Evolutionary conservation across 2,113 vertebrate species (phyloP), one percentile per base, ranked within the genome.

Genomic region (Petroica traversi): DNA sequence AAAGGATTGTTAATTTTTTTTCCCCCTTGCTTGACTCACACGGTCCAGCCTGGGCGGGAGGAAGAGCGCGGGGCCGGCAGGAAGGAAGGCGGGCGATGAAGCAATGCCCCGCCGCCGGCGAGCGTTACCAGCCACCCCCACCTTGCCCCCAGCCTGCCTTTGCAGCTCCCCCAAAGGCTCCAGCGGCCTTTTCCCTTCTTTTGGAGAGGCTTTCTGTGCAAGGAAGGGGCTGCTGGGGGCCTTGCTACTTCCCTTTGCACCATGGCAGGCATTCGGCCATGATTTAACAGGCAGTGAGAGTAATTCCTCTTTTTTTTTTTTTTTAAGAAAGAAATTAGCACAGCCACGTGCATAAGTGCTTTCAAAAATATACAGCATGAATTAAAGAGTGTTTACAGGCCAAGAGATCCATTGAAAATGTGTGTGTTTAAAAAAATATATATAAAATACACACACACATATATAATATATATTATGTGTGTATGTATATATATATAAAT

Each of bases 51-150:
- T 5, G 82, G 81, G 59, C 4, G 11, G 85, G 95, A 93, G 95
- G 95, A 94, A 95, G 95, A 92, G 66, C 17, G 2, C 5, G 17
- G 82, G 93, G 85, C 85, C 7, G 2, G 89, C 93, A 97, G 96
- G 96, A 97, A 97, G 96, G 96, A 97, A 97, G 95, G 49, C 33
- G 7, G 64, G 89, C 2, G 14, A 52, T 92, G 81, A 94, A 93
- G 95, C 89, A 97, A 95, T 88, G 85, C 96, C 83, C 64, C 2
- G 16, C 72, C 3, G 2, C 76, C 80, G 75, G 41, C 84, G 38
- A 91, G 80, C 51, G 59, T 77, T 89, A 57, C 73, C 82, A 78
- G 69, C 41, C 5, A 2, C 79, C 1, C 4, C 69, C 4, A 0
- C 1, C 3, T 43, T 5, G 43, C 45, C 80, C 86, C 80, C 66